Base-by-base conservation (phyloP, 2,113 vertebrate species). In the Perca flavescens region DNA sequence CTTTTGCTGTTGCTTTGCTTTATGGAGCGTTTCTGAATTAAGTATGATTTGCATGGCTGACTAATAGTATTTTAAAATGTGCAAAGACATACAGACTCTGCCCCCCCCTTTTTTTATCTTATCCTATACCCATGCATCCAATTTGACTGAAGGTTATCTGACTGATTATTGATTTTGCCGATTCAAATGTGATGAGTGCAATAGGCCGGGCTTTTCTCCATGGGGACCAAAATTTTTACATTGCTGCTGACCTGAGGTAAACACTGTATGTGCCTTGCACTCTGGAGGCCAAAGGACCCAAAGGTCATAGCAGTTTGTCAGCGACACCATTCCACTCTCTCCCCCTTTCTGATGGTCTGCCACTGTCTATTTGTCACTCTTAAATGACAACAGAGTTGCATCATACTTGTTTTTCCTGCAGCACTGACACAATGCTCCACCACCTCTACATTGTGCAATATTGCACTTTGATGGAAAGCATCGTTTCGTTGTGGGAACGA, bases 341-440 rank as follows among this genome's bases (percentile, higher is more conserved):
- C 83, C 86, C 86, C 88, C 80, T 85, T 88, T 88, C 86, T 89
- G 90, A 93, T 80, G 86, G 85, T 92, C 93, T 93, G 92, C 94
- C 92, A 93, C 90, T 88, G 90, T 94, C 83, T 88, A 91, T 94
- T 92, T 94, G 93, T 95, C 93, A 95, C 86, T 93, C 91, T 82
- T 83, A 94, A 93, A 95, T 93, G 93, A 94, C 89, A 94, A 91
- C 91, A 87, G 65, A 84, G 87, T 90, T 90, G 91, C 92, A 91
- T 94, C 92, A 92, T 72, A 50, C 87, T 89, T 90, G 82, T 92
- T 85, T 88, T 83, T 87, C 91, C 94, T 61, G 81, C 85, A 91
- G 93, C 91, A 75, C 74, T 89, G 89, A 86, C 87, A 91, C 80
- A 86, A 85, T 79, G 79, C 84, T 83, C 83, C 56, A 77, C 80